Base-by-base conservation (phyloP, 2,797 vertebrate species). In the Champsocephalus esox region DNA sequence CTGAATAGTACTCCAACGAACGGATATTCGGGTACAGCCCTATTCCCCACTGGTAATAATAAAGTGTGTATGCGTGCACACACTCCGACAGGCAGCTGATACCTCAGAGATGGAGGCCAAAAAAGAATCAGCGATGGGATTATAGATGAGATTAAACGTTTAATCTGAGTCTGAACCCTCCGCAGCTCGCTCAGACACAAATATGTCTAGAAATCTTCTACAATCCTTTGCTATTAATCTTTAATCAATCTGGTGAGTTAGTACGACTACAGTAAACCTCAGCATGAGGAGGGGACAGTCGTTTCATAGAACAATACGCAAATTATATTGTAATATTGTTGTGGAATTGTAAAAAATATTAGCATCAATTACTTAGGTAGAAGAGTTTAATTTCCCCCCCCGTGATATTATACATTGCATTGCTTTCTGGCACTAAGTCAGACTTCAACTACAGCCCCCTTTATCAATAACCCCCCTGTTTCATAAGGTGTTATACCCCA, bases 81-180 rank as follows among this genome's bases (percentile, higher is more conserved):
- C 21, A 61, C 24, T n/a, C 17, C 38, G 17, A 51, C 14, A 46
- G 13, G 12, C 19, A 49, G 19, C 32, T 32, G 16, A 65, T 49
- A 45, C 24, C 21, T 43, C 28, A 43, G 17, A 52, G 10, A 50
- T 32, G 46, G n/a, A 81, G 61, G 70, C 58, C 58, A 54, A n/a
- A 32, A 34, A 54, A 51, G n/a, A 68, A 46, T 70, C 44, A 64
- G 64, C 7, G 7, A 10, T 17, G 28, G 43, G 80, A 81, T 88
- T 87, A 81, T 38, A 70, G 54, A 24, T 61, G 7, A 66, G 71
- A 67, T 77, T 62, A 63, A 85, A 78, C 66, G 46, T 73, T 65
- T 66, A 80, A 78, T 77, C 73, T 68, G 24, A 44, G 49, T 78
- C 73, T 75, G n/a, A 55, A 45, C 17, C 14, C 41, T 68, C 46